Evolutionary conservation across 2,797 vertebrate species (phyloP).

Genomic region (Acrossocheilus fasciatus): DNA sequence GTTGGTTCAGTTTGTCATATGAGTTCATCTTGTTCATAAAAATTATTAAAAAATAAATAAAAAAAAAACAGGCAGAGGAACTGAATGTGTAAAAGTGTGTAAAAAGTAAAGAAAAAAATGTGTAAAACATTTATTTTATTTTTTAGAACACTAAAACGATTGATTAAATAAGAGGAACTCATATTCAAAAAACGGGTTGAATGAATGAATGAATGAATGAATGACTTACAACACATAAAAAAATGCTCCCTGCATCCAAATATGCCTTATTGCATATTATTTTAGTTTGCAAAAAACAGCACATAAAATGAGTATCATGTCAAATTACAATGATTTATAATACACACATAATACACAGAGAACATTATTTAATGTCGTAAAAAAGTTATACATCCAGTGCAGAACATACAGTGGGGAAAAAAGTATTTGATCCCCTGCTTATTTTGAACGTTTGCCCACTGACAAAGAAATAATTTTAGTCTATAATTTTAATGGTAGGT

Average conservation of each 20-base stretch:
- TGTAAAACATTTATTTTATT: too few relatives aligned
- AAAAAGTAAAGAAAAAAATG: too few relatives aligned
- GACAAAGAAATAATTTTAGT: too few relatives aligned
- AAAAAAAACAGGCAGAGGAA: not conserved
- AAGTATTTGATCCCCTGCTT: too few relatives aligned
- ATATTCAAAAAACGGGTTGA: not conserved
- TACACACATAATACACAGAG: not conserved
- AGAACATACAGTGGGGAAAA: not conserved
- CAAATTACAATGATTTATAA: not conserved
- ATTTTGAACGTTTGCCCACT: too few relatives aligned
- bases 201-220: not conserved
- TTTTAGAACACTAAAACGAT: not conserved
- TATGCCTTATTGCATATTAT: too few relatives aligned
- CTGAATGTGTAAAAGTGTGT: not conserved
- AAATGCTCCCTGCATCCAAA: too few relatives aligned
- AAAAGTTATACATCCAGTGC: not conserved
- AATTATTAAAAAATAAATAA: not conserved
- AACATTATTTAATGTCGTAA: not conserved
- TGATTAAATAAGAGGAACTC: not conserved
- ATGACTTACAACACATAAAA: too few relatives aligned
- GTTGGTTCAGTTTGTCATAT: not conserved
- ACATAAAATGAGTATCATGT: too few relatives aligned
- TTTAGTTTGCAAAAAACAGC: too few relatives aligned
- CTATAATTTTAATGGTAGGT: too few relatives aligned
- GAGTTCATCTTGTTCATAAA: not conserved